These are phyloP conservation scores for Microtus obscurus DNA, from an alignment of 2,797 vertebrate species.

Conservation along the genomic window DNA sequence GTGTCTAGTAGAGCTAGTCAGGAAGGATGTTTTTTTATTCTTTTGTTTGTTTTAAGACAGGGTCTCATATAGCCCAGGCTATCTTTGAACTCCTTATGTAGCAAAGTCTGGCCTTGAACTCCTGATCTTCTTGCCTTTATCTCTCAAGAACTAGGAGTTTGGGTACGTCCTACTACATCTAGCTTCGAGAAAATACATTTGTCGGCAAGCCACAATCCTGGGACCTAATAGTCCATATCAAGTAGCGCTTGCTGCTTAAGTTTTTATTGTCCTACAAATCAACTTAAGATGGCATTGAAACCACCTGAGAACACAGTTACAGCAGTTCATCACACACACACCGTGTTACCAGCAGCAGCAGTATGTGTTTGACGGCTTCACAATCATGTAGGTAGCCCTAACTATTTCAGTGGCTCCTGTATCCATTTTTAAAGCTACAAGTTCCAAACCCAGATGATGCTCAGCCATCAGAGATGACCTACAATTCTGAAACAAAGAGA, in stretches of 20 bases:
- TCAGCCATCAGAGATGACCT: neutral
- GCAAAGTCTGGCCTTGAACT: neutral
- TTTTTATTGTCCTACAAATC: slow-evolving; percentile 50
- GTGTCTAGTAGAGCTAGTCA: neutral
- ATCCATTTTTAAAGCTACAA: neutral
- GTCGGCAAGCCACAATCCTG: slow-evolving; percentile 4
- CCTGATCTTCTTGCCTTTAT: neutral
- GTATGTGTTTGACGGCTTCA: neutral
- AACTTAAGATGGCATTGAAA: slow-evolving; percentile 6
- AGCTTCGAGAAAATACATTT: neutral
- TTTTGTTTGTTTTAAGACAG: neutral
- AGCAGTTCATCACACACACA: neutral
- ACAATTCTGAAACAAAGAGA: slow-evolving; percentile 3
- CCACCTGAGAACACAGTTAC: neutral
- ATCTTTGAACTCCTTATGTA: neutral
- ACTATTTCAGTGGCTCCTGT: neutral
- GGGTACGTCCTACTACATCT: neutral
- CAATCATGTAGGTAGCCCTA: neutral
- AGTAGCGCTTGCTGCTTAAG: neutral
- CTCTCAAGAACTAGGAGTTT: neutral
- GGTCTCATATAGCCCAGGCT: neutral
- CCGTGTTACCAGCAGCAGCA: neutral
- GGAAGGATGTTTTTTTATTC: neutral
- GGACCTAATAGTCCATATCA: neutral
- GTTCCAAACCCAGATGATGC: neutral